Percentiles rank a stretch among this genome's conserved stretches.
phyloP scores from a whole-genome alignment of 2,888 invertebrate genomes.

The Lydus trimaculatus region DNA sequence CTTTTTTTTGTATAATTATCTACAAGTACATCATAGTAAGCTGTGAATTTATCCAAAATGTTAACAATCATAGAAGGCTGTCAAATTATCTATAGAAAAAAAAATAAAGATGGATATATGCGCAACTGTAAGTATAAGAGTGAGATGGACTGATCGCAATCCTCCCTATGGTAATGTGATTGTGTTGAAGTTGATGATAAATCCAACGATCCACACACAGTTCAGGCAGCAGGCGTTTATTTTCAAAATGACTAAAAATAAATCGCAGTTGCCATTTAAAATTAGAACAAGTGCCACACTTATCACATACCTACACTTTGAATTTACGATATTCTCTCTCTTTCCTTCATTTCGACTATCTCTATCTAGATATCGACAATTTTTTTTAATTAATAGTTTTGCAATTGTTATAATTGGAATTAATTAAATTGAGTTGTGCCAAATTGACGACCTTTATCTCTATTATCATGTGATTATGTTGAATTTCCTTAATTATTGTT shows the following conservation, averaged over 20 bases:
- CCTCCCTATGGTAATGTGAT: too few relatives aligned
- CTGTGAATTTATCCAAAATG: neutral
- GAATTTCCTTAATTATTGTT: neutral
- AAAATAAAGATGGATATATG: neutral
- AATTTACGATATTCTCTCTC: neutral
- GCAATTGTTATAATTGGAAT: too few relatives aligned
- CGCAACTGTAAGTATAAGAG: neutral
- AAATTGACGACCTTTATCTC: neutral
- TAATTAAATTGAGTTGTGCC: too few relatives aligned
- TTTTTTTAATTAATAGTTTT: too few relatives aligned
- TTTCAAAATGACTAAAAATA: neutral
- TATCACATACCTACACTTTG: neutral
- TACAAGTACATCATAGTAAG: neutral
- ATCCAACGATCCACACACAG: conserved; percentile 8
- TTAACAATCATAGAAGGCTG: too few relatives aligned
- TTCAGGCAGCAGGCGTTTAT: neutral
- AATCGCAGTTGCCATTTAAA: neutral
- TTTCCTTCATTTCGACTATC: neutral
- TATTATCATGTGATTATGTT: neutral
- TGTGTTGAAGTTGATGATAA: too few relatives aligned
- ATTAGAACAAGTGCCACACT: neutral
- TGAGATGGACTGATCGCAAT: too few relatives aligned
- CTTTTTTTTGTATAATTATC: neutral
- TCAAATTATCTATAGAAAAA: neutral
- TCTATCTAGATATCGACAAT: neutral